Conservation (phyloP, 1,140 invertebrate genomes). For the Drosophila sproati region DNA sequence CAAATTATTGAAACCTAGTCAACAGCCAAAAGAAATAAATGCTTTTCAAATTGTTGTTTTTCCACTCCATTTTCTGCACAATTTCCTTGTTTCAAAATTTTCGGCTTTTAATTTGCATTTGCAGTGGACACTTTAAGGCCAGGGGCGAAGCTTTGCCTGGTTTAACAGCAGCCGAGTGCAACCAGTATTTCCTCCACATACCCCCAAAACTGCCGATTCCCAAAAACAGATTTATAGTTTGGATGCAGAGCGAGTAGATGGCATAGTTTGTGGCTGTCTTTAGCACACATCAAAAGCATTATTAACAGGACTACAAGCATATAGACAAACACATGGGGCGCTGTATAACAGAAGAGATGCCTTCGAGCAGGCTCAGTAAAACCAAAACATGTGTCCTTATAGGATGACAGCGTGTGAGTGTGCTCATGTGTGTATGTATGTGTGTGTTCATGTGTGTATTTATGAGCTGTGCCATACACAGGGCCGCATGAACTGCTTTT, state of each 20-base stretch:
- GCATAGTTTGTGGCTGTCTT: conserved; percentile 74
- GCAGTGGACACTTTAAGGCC: conserved; percentile 4
- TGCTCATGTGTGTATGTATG: conserved; percentile 17
- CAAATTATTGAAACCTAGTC: background rate
- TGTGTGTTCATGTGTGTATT: conserved; percentile 52
- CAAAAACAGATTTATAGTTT: conserved; percentile 2
- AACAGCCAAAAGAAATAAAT: conserved; percentile 15
- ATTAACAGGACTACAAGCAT: conserved; percentile 70
- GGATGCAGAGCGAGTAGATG: conserved; percentile 44
- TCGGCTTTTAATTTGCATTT: conserved; percentile 43
- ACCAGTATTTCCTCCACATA: background rate
- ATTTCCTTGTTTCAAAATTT: conserved; percentile 35
- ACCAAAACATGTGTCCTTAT: conserved; percentile 76
- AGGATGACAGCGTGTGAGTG: conserved; percentile 14
- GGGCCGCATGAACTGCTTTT: conserved; percentile 69
- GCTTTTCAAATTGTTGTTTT: conserved; percentile 23
- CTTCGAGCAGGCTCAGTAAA: conserved; percentile 66
- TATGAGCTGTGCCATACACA: conserved; percentile 55
- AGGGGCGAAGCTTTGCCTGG: conserved; percentile 13
- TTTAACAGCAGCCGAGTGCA: conserved; percentile 21
- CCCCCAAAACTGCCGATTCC: too few species aligned
- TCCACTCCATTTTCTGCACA: conserved; percentile 38
- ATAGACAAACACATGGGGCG: conserved; percentile 57
- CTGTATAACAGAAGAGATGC: conserved; percentile 67
- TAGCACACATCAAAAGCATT: conserved; percentile 81